Conservation (phyloP, 2,797 vertebrate species). For the Acridotheres tristis region DNA sequence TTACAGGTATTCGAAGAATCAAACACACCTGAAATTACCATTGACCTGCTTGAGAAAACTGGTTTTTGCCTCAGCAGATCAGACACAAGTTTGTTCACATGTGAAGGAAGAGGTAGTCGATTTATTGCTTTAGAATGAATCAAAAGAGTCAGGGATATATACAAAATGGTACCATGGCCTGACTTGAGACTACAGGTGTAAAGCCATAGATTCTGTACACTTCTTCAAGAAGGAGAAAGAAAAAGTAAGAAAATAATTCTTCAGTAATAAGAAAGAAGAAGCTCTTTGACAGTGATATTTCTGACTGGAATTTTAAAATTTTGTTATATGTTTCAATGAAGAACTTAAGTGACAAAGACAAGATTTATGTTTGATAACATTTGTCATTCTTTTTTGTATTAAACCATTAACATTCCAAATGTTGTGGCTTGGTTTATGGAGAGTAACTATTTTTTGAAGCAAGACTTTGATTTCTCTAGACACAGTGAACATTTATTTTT, state of each 20-base stretch:
- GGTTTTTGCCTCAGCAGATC: neutral
- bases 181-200: neutral
- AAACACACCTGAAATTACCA: neutral
- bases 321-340: neutral
- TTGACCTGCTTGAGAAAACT: neutral
- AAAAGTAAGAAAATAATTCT: neutral
- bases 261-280: neutral
- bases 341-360: neutral
- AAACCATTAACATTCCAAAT: neutral
- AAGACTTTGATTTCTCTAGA: neutral
- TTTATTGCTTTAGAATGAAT: neutral
- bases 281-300: neutral
- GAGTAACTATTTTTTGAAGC: neutral
- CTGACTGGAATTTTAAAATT: neutral
- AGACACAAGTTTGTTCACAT: neutral
- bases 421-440: neutral
- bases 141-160: neutral
- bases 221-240: neutral
- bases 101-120: neutral
- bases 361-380: neutral
- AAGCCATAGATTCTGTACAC: neutral
- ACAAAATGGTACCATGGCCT: neutral
- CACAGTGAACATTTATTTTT: neutral
- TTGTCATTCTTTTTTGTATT: neutral
- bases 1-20: conserved; percentile 17